Percentiles rank a stretch among this genome's conserved stretches.
phyloP scores from a whole-genome alignment of 2,888 invertebrate genomes.

The Caenorhabditis sp. region DNA sequence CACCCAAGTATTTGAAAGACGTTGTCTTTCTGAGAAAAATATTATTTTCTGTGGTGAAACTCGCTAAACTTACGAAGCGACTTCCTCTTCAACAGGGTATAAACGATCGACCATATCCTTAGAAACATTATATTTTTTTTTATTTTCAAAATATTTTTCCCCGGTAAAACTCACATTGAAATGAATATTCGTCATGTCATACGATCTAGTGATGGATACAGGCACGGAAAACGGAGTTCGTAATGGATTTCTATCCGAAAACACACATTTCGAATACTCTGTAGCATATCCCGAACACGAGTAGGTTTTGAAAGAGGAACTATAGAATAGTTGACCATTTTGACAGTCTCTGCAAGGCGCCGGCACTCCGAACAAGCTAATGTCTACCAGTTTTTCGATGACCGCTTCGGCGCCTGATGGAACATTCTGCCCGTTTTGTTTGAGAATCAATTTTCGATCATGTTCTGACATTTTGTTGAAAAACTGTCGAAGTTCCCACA shows the following conservation, averaged over 20 bases:
- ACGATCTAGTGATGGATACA: slow-evolving; percentile 75
- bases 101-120: slow-evolving; percentile 9
- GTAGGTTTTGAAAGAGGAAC: slow-evolving; percentile 78
- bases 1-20: slow-evolving; percentile 2
- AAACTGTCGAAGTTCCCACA: slow-evolving; percentile 79
- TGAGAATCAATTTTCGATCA: slow-evolving; percentile 78
- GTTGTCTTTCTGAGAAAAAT: neutral
- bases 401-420: slow-evolving; percentile 80
- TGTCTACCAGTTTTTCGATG: slow-evolving; percentile 82
- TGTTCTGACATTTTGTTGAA: slow-evolving; percentile 76
- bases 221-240: slow-evolving; percentile 80
- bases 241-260: slow-evolving; percentile 79
- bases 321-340: slow-evolving; percentile 40
- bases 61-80: neutral
- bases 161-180: slow-evolving; percentile 22
- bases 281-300: slow-evolving; percentile 83
- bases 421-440: slow-evolving; percentile 80
- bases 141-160: neutral
- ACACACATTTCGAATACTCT: slow-evolving; percentile 89
- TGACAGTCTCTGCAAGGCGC: slow-evolving; percentile 82
- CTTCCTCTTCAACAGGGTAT: slow-evolving; percentile 17
- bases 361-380: slow-evolving; percentile 86
- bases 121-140: neutral
- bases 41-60: neutral
- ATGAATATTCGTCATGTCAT: slow-evolving; percentile 71